Evolutionary conservation across 2,888 invertebrate genomes (phyloP), one percentile per base, ranked within the genome.

Genomic region (Cosmorhoe ocellata): DNA sequence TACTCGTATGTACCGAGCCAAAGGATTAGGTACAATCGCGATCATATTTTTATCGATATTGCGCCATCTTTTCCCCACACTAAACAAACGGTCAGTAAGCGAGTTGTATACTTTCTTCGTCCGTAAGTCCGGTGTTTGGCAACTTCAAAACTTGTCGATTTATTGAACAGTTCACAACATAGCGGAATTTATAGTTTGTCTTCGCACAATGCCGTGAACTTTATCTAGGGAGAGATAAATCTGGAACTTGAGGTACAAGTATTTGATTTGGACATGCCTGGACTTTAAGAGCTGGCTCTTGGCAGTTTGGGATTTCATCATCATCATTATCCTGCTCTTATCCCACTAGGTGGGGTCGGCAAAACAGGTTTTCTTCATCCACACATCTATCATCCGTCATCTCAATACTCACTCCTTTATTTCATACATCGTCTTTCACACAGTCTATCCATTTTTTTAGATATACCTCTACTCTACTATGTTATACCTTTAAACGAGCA

Each of bases 91-190:
- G 73, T 66, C 76, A 73, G 76, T 71, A 73, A 75, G 71, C 74
- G 77, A 60, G 61, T 59, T 84, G 69, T 73, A 83, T 84, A 87
- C 80, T 89, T 90, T 89, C 89, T 90, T 90, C 76, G 79, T 51
- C 79, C 84, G 76, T 89, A 90, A 90, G 87, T 87, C 89, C 88
- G 88, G 87, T 79, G 76, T 81, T 84, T 69, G 69, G 69, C 73
- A 85, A 81, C 86, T 83, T 62, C 72, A 67, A 80, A 84, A 61
- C 71, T 84, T 82, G 80, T 83, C 81, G 84, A 89, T 86, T 87
- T 86, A 87, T 88, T 81, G 79, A 58, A 56, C 58, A 62, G 56
- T 59, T 55, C 52, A 51, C 43, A 61, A 58, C 54, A 46, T 56
- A 32, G 6, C 51, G 58, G 58, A 58, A 59, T 62, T 59, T 54